Conservation (phyloP, 2,888 invertebrate species). For the Epirrita christyi region DNA sequence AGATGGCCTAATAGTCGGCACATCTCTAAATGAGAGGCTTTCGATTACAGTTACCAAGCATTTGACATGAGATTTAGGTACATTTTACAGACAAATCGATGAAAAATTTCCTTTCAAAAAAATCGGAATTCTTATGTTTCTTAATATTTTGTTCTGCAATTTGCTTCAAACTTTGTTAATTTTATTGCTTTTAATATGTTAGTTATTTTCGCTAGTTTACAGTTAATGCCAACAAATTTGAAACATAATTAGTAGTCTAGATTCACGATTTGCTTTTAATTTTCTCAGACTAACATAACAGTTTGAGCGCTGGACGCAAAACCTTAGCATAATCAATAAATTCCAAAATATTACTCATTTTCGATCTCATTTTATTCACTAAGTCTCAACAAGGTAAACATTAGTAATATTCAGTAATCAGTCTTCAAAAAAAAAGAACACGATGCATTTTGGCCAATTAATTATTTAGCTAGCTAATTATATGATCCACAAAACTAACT, state of each 20-base stretch:
- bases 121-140: neutral
- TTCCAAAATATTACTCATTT: slow-evolving; percentile 11
- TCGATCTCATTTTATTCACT: slow-evolving; percentile 28
- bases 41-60: slow-evolving; percentile 8
- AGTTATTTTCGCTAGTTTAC: slow-evolving; percentile 12
- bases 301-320: slow-evolving; percentile 25
- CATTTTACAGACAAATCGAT: slow-evolving; percentile 43
- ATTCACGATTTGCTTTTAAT: neutral
- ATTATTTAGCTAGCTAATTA: too few species aligned
- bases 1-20: neutral
- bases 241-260: neutral
- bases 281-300: neutral
- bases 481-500: too few species aligned
- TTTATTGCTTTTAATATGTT: slow-evolving; percentile 1
- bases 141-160: neutral
- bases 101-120: slow-evolving; percentile 12
- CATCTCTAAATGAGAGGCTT: slow-evolving; percentile 7
- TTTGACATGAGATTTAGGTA: slow-evolving; percentile 17
- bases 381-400: slow-evolving; percentile 1
- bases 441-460: too few species aligned
- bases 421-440: too few species aligned
- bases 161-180: slow-evolving; percentile 2
- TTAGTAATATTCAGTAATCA: slow-evolving; percentile 1
- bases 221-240: neutral
- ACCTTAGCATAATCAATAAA: neutral